A percentile compares a stretch with the other conserved stretches of the same genome.
These are phyloP conservation scores for Pyrocephalus nanus DNA, from an alignment of 2,797 vertebrate genomes.

Conservation along the genomic window DNA sequence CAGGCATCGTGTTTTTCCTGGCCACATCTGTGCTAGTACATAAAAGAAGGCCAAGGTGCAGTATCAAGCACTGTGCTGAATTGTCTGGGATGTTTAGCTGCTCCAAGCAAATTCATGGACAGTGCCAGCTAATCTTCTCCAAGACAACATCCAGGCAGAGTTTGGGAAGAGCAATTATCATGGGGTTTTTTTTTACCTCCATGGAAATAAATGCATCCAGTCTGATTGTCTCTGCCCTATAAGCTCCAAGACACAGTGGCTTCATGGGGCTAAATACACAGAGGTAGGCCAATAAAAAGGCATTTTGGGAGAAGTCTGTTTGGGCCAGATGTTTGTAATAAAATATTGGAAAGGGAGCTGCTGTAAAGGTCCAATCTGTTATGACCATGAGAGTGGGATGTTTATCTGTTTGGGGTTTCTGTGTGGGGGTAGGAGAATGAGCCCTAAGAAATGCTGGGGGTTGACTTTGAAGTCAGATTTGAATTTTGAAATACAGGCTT, in stretches of 20 bases:
- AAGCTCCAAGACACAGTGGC: neutral
- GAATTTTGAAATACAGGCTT: rapidly evolving
- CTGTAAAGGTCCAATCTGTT: neutral
- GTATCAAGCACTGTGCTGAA: neutral
- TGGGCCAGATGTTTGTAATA: neutral
- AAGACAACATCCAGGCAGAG: neutral
- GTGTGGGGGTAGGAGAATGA: neutral
- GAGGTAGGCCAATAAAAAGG: neutral
- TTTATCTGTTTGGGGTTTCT: neutral
- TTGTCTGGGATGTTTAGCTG: neutral
- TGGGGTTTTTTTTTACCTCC: neutral
- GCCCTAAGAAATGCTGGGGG: neutral
- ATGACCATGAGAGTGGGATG: too few relatives aligned
- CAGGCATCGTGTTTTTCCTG: neutral
- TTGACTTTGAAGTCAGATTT: neutral
- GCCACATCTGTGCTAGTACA: conserved; percentile 23
- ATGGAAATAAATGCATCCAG: neutral
- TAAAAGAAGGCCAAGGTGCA: neutral
- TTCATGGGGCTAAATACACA: neutral
- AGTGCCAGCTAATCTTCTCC: neutral
- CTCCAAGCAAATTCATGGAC: neutral
- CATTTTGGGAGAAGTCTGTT: neutral
- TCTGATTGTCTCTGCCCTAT: neutral
- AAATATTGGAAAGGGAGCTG: neutral
- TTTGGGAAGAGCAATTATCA: neutral